phyloP scores from a whole-genome alignment of 2,113 vertebrate genomes.

The Steatornis caripensis region DNA sequence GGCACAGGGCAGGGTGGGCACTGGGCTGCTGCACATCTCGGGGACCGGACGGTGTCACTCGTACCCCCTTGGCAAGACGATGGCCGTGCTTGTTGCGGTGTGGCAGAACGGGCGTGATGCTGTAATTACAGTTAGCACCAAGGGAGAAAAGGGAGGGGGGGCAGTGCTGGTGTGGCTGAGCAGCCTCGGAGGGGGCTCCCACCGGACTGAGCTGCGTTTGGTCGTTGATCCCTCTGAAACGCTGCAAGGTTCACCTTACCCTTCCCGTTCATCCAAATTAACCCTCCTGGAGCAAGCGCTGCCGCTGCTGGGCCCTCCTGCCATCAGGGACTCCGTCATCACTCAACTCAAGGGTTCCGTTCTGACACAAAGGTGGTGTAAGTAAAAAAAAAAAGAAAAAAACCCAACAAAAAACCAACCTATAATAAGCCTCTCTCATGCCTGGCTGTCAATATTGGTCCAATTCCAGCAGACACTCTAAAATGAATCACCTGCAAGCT shows the following conservation, averaged over 20 bases:
- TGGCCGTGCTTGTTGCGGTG: neutral
- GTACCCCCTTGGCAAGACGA: neutral
- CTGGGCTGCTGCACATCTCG: neutral
- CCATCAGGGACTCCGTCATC: neutral
- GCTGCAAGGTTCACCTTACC: neutral
- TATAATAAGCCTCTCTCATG: neutral
- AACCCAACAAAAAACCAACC: neutral
- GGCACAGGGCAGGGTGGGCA: no score
- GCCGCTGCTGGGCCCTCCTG: neutral
- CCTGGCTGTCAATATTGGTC: neutral
- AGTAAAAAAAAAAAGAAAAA: neutral
- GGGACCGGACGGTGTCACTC: no score
- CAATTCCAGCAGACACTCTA: neutral
- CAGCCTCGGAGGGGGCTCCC: neutral
- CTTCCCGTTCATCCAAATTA: neutral
- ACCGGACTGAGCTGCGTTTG: neutral
- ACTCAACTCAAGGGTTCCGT: neutral
- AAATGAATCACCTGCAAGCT: neutral
- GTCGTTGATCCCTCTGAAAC: neutral
- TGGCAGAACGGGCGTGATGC: no score
- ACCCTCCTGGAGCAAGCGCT: neutral
- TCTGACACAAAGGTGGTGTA: neutral
- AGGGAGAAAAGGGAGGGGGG: neutral
- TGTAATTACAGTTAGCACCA: neutral
- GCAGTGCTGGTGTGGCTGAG: no score